phyloP scores from a whole-genome alignment of 23 tunicate species.

The Oikopleura albicans region DNA sequence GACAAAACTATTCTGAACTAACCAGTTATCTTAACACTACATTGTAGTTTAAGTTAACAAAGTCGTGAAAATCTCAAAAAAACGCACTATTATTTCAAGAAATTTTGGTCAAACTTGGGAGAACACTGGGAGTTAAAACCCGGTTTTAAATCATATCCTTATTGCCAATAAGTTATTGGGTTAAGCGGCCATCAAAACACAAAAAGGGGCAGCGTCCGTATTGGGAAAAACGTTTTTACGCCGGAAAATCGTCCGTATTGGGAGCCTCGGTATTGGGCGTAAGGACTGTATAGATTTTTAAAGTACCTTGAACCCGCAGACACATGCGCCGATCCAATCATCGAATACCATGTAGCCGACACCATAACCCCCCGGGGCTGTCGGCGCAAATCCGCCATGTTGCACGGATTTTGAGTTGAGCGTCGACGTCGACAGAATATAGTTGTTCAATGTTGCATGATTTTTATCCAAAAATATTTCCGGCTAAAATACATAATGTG shows the following conservation, averaged over 20 bases:
- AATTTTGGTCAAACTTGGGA: too few species aligned
- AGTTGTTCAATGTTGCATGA: constrained; percentile 53
- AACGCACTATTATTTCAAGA: too few species aligned
- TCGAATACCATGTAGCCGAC: constrained; percentile 65
- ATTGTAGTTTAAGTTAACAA: too few species aligned
- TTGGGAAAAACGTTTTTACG: background rate
- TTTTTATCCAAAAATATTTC: constrained; percentile 32
- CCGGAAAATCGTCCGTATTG: background rate
- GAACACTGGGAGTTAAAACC: too few species aligned
- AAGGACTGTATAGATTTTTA: background rate
- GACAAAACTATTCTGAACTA: too few species aligned
- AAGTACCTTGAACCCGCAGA: background rate
- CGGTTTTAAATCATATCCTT: too few species aligned
- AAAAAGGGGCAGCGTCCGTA: too few species aligned
- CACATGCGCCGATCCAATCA: constrained; percentile 26
- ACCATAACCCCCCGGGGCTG: constrained; percentile 68
- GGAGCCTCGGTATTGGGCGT: background rate
- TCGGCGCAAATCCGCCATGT: constrained; percentile 84
- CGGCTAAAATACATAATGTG: constrained; percentile 24
- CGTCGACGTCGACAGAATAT: constrained; percentile 72
- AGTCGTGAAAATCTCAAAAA: too few species aligned
- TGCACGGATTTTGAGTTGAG: constrained; percentile 43
- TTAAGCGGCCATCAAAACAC: too few species aligned
- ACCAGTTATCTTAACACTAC: too few species aligned
- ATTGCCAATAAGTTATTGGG: background rate